Base-by-base conservation (phyloP, 53 echinoderm and acorn worm genomes). In the Echinarachnius parma region DNA sequence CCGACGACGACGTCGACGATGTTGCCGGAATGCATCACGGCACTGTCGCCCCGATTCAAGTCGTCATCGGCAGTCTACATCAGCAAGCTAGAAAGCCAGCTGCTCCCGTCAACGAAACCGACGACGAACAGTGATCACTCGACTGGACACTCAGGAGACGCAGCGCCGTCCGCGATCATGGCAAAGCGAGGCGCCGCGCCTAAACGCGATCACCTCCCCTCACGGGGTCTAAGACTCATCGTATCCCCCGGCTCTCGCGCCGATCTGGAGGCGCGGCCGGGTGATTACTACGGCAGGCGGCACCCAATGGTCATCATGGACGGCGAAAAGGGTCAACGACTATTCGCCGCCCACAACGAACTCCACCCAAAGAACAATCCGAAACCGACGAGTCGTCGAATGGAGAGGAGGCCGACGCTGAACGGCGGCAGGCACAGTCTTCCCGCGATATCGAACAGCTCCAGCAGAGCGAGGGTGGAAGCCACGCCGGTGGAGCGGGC, bases 291-390 rank as follows among this genome's bases (percentile, higher is more conserved):
- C 46, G 62, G 62, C 3, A 70, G 77, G n/a, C 66, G 60, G 22
- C 81, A 81, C 21, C 86, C 86, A 1, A 60, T 81, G 20, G 86
- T 86, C 62, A 82, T 66, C 14, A 56, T 86, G 13, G 81, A 81
- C 46, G 67, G 30, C 8, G 27, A 77, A 20, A 48, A 68, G 23
- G n/a, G n/a, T n/a, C n/a, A n/a, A n/a, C n/a, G n/a, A n/a, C n/a
- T n/a, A n/a, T n/a, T n/a, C n/a, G n/a, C n/a, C n/a, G n/a, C n/a
- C n/a, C n/a, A n/a, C n/a, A n/a, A n/a, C n/a, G 65, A 36, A 16
- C 39, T 34, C 3, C 23, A 3, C 7, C n/a, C 4, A 58, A 75
- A 32, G 26, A 35, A n/a, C 9, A 50, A 60, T 8, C 22, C 44
- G 53, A 56, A 0, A 37, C 18, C 45, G 48, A 83, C 39, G 14